Percentiles rank a stretch among this genome's conserved stretches.
phyloP scores from a whole-genome alignment of 2,888 invertebrate species.

The Flabesymbios commensalis region DNA sequence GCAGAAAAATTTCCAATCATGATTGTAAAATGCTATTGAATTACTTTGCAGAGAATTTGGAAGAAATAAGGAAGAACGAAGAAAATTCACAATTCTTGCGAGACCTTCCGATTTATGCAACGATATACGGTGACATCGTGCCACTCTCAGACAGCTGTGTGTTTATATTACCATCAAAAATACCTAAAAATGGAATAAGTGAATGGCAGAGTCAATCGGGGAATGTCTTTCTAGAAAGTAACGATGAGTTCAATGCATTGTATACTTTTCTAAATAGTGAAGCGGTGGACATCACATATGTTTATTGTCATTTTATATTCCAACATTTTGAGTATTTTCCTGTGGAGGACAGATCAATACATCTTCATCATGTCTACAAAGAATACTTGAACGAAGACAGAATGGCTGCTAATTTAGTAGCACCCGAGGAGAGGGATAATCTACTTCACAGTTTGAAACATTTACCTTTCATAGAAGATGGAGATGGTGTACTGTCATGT shows the following conservation, averaged over 20 bases:
- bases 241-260: slow-evolving; percentile 20
- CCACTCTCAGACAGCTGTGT: slow-evolving; percentile 24
- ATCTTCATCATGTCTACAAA: slow-evolving; percentile 30
- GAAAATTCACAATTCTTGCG: slow-evolving; percentile 15
- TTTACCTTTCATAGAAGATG: slow-evolving; percentile 31
- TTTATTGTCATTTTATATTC: slow-evolving; percentile 37
- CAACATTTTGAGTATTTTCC: slow-evolving; percentile 37
- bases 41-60: slow-evolving; percentile 24
- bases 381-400: slow-evolving; percentile 23
- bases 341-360: slow-evolving; percentile 25
- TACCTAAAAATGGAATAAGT: slow-evolving; percentile 33
- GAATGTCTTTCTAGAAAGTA: slow-evolving; percentile 31
- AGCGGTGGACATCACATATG: slow-evolving; percentile 26
- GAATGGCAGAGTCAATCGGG: slow-evolving; percentile 32
- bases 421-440: slow-evolving; percentile 14
- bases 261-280: slow-evolving; percentile 31
- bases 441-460: slow-evolving; percentile 27
- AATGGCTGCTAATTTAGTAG: background rate
- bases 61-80: slow-evolving; percentile 9
- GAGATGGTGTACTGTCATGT: slow-evolving; percentile 25
- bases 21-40: slow-evolving; percentile 20
- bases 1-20: background rate
- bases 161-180: slow-evolving; percentile 30
- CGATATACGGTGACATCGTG: slow-evolving; percentile 29
- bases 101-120: slow-evolving; percentile 26